Evolutionary conservation across 2,113 vertebrate species (phyloP).

Genomic region (Hemicordylus capensis): DNA sequence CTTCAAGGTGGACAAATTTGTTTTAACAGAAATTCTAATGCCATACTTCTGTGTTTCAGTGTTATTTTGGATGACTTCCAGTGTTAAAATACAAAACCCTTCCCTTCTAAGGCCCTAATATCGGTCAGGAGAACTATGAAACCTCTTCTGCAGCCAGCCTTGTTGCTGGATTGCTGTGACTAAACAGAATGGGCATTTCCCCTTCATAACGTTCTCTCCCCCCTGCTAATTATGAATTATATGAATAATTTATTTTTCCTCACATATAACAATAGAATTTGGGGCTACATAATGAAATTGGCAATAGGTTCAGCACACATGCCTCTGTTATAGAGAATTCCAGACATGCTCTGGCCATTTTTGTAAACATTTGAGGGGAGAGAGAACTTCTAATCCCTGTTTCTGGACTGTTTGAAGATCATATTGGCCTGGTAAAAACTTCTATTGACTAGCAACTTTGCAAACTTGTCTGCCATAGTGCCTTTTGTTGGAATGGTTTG

Average conservation of each 20-base stretch:
- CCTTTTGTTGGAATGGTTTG: background rate
- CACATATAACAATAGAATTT: background rate
- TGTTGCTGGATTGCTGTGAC: background rate
- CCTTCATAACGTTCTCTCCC: background rate
- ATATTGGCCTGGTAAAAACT: background rate
- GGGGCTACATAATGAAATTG: background rate
- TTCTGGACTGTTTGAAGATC: background rate
- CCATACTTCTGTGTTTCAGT: background rate
- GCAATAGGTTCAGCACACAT: background rate
- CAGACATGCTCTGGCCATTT: background rate
- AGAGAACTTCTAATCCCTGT: too few species aligned
- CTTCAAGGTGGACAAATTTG: background rate
- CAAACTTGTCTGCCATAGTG: background rate
- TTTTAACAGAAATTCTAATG: background rate
- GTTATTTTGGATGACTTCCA: background rate
- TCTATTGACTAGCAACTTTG: background rate
- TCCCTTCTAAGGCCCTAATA: background rate
- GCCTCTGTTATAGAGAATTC: background rate
- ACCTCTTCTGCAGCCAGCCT: background rate
- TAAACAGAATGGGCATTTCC: background rate
- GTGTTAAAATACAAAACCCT: background rate
- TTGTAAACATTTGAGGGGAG: background rate
- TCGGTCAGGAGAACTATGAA: background rate
- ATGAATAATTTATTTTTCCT: background rate
- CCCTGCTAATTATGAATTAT: background rate